phyloP scores from a whole-genome alignment of 2,113 vertebrate genomes.

The Tonatia bakeri region DNA sequence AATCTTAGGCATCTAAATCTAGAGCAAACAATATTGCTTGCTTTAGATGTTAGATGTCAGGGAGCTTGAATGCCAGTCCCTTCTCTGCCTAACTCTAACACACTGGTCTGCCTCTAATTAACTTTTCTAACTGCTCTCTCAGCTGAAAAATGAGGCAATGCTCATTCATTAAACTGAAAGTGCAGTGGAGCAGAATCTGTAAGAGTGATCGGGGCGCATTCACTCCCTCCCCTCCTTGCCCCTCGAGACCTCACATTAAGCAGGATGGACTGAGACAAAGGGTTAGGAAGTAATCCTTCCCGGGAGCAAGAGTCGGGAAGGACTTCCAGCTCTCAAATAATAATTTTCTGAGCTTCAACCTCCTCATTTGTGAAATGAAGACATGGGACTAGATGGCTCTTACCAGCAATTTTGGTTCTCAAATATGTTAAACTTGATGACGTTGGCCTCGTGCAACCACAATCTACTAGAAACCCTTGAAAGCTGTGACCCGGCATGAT shows the following conservation, averaged over 20 bases:
- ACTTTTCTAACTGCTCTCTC: not conserved
- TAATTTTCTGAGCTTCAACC: not conserved
- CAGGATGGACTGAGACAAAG: not conserved
- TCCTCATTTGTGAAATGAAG: not conserved
- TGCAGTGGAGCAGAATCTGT: not conserved
- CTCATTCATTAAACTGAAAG: not conserved
- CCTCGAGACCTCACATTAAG: not conserved
- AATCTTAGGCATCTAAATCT: not conserved
- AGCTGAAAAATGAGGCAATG: not conserved
- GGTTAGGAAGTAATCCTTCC: not conserved
- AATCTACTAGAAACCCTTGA: not conserved
- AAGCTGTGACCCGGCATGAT: not conserved
- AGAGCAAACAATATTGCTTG: not conserved
- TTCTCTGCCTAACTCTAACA: not conserved
- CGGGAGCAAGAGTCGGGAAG: not conserved
- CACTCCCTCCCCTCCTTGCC: not conserved
- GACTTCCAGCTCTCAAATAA: not conserved
- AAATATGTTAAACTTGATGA: not conserved
- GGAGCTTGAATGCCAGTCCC: not conserved
- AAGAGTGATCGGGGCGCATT: not conserved
- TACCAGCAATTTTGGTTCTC: not conserved
- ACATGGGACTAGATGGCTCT: not conserved
- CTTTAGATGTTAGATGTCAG: not conserved
- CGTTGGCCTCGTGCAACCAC: not conserved
- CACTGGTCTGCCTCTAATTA: not conserved